phyloP scores from a whole-genome alignment of 2,888 invertebrate genomes.

The Baccha elongata region DNA sequence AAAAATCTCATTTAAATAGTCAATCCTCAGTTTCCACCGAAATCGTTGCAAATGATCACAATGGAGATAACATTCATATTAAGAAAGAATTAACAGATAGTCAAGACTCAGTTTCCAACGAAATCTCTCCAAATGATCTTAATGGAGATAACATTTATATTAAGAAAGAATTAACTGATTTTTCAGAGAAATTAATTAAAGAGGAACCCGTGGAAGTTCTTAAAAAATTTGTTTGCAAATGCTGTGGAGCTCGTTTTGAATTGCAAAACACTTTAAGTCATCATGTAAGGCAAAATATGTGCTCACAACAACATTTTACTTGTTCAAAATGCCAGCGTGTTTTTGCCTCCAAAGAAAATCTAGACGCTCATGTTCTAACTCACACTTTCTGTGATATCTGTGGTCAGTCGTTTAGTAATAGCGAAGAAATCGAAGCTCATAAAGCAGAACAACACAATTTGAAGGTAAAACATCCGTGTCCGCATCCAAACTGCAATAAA shows the following conservation, averaged over 20 bases:
- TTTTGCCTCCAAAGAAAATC: constrained; percentile 21
- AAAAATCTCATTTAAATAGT: not conserved
- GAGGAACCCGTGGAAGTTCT: not conserved
- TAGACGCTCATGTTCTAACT: constrained; percentile 19
- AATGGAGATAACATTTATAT: not conserved
- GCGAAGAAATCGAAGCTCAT: constrained; percentile 26
- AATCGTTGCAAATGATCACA: not conserved
- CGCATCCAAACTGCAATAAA: constrained; percentile 29
- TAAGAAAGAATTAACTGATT: not conserved
- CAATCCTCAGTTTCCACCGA: not conserved
- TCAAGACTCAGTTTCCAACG: no score
- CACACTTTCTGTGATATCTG: constrained; percentile 30
- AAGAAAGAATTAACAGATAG: not conserved
- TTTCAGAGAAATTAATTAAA: not conserved
- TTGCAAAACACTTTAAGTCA: constrained; percentile 33
- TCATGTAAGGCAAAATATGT: constrained; percentile 28
- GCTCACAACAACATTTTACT: constrained; percentile 23
- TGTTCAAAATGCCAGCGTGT: constrained; percentile 11
- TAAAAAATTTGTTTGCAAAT: constrained; percentile 31
- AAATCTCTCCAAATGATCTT: not conserved
- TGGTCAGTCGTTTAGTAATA: constrained; percentile 8
- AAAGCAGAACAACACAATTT: constrained; percentile 21
- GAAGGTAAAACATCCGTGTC: constrained; percentile 29
- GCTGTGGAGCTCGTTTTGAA: constrained; percentile 19
- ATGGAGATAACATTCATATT: not conserved